Evolutionary conservation across 2,797 vertebrate species (phyloP).

Genomic region (Acanthurus leucopareius): DNA sequence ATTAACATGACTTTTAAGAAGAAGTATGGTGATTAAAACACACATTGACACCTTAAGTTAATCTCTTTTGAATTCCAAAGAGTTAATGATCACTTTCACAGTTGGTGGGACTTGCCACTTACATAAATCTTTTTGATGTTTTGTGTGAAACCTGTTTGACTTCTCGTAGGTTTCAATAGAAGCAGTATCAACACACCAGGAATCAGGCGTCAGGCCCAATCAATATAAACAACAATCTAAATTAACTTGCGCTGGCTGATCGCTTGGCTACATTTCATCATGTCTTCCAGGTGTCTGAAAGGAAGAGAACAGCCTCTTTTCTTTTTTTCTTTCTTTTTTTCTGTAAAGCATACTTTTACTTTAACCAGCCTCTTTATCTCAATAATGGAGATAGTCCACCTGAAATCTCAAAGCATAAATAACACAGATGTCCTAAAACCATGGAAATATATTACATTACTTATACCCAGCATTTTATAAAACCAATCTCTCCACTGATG

Average conservation of each 20-base stretch:
- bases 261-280: slow-evolving; percentile 29
- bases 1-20: slow-evolving; percentile 18
- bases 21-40: slow-evolving; percentile 3
- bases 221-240: slow-evolving; percentile 38
- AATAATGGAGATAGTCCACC: slow-evolving; percentile 72
- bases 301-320: slow-evolving; percentile 4
- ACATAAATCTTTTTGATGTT: not conserved
- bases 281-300: slow-evolving; percentile 44
- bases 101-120: not conserved
- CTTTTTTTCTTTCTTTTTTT: not conserved
- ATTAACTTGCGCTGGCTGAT: slow-evolving; percentile 37
- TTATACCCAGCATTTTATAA: slow-evolving; percentile 75
- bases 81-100: slow-evolving; percentile 1
- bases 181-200: not conserved
- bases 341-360: slow-evolving; percentile 43
- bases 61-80: slow-evolving; percentile 10
- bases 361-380: slow-evolving; percentile 79
- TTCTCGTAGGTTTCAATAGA: slow-evolving; percentile 1
- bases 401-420: slow-evolving; percentile 76
- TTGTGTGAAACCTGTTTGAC: slow-evolving; percentile 3
- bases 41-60: not conserved
- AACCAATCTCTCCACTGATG: slow-evolving; percentile 71
- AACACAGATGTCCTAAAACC: slow-evolving; percentile 67
- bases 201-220: slow-evolving; percentile 8
- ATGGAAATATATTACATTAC: slow-evolving; percentile 75